phyloP scores from a whole-genome alignment of 2,888 invertebrate genomes.

The Penaeus monodon region DNA sequence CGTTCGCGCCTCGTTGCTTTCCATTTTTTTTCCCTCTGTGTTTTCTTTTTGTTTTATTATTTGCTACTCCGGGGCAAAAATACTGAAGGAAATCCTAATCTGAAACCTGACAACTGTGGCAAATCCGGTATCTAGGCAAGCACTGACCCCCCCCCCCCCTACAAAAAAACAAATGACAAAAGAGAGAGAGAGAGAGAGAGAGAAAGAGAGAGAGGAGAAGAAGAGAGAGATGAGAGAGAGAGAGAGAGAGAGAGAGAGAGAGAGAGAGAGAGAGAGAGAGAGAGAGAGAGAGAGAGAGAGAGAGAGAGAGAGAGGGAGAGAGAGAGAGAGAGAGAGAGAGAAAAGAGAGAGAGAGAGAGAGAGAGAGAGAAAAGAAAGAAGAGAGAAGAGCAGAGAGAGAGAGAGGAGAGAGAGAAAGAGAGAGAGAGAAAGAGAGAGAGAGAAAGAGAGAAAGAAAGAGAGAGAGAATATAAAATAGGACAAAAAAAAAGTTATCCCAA shows the following conservation, averaged over 20 bases:
- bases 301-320: neutral
- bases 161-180: neutral
- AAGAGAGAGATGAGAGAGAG: constrained; percentile 23
- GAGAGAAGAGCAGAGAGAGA: no score
- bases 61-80: no score
- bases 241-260: constrained; percentile 22
- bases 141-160: no score
- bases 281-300: constrained; percentile 25
- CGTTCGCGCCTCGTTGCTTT: no score
- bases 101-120: no score
- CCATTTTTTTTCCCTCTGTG: no score
- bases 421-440: neutral
- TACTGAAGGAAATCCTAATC: no score
- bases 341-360: neutral
- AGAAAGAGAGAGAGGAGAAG: constrained; percentile 26
- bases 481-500: neutral
- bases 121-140: no score
- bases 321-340: neutral
- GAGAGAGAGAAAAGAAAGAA: neutral
- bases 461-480: no score
- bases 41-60: no score
- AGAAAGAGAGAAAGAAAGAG: neutral
- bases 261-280: constrained; percentile 14
- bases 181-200: neutral
- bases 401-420: neutral